These are phyloP conservation scores for Bovichtus variegatus DNA, from an alignment of 2,797 vertebrate species.

Conservation along the genomic window DNA sequence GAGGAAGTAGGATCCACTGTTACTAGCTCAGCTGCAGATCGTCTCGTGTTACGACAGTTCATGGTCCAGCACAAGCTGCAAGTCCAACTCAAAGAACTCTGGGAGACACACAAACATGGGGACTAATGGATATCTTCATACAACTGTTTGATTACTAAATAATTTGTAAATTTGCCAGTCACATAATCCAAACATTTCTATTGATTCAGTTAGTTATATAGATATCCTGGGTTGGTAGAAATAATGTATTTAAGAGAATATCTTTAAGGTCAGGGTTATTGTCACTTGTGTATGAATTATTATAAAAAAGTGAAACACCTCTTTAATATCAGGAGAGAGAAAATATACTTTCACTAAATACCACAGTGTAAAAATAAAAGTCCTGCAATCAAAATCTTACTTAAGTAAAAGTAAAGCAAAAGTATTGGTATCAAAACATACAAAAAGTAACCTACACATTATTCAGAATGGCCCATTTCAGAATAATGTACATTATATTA, in stretches of 20 bases:
- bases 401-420: background rate
- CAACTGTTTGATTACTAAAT: too few relatives aligned
- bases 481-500: background rate
- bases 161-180: too few relatives aligned
- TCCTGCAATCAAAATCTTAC: background rate
- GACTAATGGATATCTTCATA: too few relatives aligned
- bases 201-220: background rate
- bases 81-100: too few relatives aligned
- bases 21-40: too few relatives aligned
- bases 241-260: background rate
- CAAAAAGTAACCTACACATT: background rate
- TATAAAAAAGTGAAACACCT: background rate
- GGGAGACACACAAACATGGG: too few relatives aligned
- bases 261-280: background rate
- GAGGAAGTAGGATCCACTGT: too few relatives aligned
- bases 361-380: background rate
- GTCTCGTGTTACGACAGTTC: too few relatives aligned
- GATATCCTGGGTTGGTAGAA: background rate
- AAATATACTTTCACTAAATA: too few relatives aligned
- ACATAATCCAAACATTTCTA: too few relatives aligned
- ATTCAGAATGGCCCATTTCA: background rate
- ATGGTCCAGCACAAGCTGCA: too few relatives aligned
- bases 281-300: background rate
- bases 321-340: background rate
- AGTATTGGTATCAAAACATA: background rate